Conservation (phyloP, 2,888 invertebrate species). For the Tenthredo distinguenda region DNA sequence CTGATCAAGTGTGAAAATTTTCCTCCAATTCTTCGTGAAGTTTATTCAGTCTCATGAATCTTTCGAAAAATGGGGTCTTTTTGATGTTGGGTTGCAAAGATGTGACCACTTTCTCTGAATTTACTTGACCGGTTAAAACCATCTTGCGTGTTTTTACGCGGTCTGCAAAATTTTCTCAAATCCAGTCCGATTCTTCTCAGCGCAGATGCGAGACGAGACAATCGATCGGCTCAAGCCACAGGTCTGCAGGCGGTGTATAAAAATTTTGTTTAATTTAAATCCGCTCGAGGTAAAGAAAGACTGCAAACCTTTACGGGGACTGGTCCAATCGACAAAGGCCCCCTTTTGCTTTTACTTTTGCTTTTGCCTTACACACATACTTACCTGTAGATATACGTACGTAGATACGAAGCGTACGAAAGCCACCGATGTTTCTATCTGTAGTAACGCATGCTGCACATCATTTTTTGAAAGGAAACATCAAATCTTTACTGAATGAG, state of each 20-base stretch:
- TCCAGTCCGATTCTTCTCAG: neutral
- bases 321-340: slow-evolving; percentile 41
- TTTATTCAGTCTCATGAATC: neutral
- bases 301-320: slow-evolving; percentile 25
- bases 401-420: neutral
- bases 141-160: neutral
- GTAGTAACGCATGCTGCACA: neutral
- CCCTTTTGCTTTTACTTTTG: slow-evolving; percentile 6
- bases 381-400: neutral
- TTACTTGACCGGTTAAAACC: neutral
- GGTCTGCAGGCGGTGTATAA: slow-evolving; percentile 12
- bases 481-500: slow-evolving; percentile 14
- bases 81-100: neutral
- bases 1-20: neutral
- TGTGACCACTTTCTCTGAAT: neutral
- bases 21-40: neutral
- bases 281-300: neutral
- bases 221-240: neutral
- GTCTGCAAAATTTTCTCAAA: neutral
- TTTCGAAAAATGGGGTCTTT: neutral
- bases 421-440: slow-evolving; percentile 4
- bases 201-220: neutral
- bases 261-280: slow-evolving; percentile 33
- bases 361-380: neutral
- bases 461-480: neutral